phyloP scores from a whole-genome alignment of 92 coral and sea anemone species.

The Siderastrea siderea region DNA sequence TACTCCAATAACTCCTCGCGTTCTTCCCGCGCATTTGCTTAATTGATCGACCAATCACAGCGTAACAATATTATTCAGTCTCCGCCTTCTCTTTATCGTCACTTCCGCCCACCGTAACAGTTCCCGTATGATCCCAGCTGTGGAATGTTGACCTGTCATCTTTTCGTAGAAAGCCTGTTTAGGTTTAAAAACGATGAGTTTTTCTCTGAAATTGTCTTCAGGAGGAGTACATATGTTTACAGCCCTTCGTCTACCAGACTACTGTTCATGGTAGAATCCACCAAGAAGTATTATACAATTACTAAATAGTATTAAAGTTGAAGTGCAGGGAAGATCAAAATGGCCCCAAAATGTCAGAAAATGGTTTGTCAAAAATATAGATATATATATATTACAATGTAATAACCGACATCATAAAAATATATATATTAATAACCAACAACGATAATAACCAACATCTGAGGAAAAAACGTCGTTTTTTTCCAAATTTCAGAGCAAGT shows the following conservation, averaged over 20 bases:
- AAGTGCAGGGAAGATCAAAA: conserved; percentile 8
- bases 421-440: too few species aligned
- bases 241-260: background rate
- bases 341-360: background rate
- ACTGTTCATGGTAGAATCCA: background rate
- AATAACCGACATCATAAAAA: too few species aligned
- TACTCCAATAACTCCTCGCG: conserved; percentile 57
- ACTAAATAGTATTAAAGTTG: background rate
- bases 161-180: background rate
- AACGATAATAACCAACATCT: too few species aligned
- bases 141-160: conserved; percentile 22
- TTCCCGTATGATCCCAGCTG: conserved; percentile 40
- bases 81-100: conserved; percentile 62
- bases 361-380: too few species aligned
- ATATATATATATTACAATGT: too few species aligned
- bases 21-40: conserved; percentile 59
- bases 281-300: background rate
- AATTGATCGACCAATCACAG: conserved; percentile 64
- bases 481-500: background rate
- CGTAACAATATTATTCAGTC: conserved; percentile 13
- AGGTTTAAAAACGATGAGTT: background rate
- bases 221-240: background rate
- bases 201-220: background rate
- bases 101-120: conserved; percentile 65
- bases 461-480: too few species aligned